These are phyloP conservation scores for Melospiza georgiana DNA, from an alignment of 2,113 vertebrate genomes.

Conservation along the genomic window DNA sequence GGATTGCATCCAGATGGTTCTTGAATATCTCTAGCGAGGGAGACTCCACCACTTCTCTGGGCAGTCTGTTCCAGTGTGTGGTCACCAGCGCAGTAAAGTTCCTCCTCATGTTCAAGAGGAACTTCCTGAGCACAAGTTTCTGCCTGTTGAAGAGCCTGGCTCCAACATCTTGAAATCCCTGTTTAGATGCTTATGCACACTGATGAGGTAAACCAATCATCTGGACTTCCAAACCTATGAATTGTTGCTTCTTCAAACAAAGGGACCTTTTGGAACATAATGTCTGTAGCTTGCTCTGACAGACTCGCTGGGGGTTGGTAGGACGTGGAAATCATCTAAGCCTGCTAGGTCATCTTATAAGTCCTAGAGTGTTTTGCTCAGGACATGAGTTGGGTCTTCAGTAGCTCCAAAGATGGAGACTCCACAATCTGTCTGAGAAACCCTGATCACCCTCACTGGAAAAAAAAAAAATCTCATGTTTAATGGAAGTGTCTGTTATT, in stretches of 20 bases:
- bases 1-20: neutral
- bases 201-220: neutral
- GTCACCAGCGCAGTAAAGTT: neutral
- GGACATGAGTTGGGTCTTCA: neutral
- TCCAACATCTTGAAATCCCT: neutral
- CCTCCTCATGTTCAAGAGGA: neutral
- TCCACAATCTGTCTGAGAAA: neutral
- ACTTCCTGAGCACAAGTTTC: neutral
- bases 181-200: neutral
- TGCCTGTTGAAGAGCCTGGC: neutral
- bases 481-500: neutral
- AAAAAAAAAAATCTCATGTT: neutral
- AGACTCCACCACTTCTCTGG: neutral
- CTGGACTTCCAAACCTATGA: neutral
- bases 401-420: neutral
- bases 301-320: fast-evolving
- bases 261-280: neutral
- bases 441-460: too few species aligned
- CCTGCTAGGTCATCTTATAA: neutral
- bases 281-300: neutral
- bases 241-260: neutral
- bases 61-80: neutral
- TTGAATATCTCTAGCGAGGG: neutral
- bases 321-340: neutral
- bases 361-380: neutral